A percentile compares a stretch with the other conserved stretches of the same genome.
Evolutionary conservation across 2,113 vertebrate species (phyloP).

Genomic region (Urocolius indicus): DNA sequence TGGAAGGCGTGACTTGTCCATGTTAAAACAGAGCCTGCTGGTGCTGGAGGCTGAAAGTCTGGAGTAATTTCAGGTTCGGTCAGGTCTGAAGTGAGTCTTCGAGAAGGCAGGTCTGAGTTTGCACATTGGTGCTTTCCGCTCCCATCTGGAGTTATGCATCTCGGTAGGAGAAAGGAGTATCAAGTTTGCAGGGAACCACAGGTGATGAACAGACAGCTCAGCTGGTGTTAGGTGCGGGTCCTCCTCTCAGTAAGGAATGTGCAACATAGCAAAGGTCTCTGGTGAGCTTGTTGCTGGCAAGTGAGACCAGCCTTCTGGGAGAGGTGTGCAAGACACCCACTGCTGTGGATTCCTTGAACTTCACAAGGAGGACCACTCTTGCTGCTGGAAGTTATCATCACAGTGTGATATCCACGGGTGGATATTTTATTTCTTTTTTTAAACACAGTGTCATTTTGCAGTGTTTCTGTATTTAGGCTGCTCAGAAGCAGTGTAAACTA

Average conservation of each 20-base stretch:
- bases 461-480: not conserved
- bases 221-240: fast-evolving
- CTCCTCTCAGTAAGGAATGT: not conserved
- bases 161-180: not conserved
- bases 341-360: not conserved
- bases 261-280: not conserved
- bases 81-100: not conserved
- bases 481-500: not conserved
- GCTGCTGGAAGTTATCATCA: not conserved
- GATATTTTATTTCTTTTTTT: not conserved
- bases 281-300: not conserved
- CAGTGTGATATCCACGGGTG: not conserved
- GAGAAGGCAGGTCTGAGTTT: not conserved
- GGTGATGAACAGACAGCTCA: not conserved
- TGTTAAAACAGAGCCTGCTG: not conserved
- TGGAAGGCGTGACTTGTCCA: fast-evolving
- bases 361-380: not conserved
- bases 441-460: not conserved
- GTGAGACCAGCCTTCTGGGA: not conserved
- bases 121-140: not conserved
- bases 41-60: not conserved
- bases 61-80: not conserved
- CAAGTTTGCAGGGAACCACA: not conserved
- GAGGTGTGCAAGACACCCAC: not conserved
- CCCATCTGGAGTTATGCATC: not conserved